These are phyloP conservation scores for Antheraea assamensis DNA, from an alignment of 2,888 invertebrate species.

Conservation along the genomic window DNA sequence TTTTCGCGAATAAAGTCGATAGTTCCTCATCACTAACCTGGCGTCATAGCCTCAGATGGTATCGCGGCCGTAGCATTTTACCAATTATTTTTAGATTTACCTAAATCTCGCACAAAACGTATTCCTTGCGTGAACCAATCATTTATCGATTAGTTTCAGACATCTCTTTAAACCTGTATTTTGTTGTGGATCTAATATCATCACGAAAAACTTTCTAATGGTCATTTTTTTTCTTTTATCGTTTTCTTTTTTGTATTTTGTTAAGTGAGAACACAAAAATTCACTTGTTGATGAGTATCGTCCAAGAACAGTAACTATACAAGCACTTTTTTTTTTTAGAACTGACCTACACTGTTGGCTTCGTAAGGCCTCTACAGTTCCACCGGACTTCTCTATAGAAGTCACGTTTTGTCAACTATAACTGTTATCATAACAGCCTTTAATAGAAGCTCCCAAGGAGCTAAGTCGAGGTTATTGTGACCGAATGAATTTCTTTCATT, in stretches of 20 bases:
- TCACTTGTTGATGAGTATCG: no score
- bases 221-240: not conserved
- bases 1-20: not conserved
- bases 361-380: no score
- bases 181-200: not conserved
- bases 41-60: not conserved
- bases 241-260: not conserved
- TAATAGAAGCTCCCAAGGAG: not conserved
- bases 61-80: not conserved
- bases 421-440: no score
- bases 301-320: no score
- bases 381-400: no score
- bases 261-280: no score
- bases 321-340: no score
- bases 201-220: constrained; percentile 6
- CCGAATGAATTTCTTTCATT: not conserved
- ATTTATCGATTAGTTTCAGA: constrained; percentile 11
- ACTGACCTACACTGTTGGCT: no score
- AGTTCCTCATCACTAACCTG: not conserved
- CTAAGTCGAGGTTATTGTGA: not conserved
- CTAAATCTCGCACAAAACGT: not conserved
- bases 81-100: constrained; percentile 7
- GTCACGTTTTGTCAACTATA: no score
- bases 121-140: not conserved
- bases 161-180: constrained; percentile 9